These are phyloP conservation scores for Selene dorsalis DNA, from an alignment of 2,797 vertebrate genomes.

Conservation along the genomic window DNA sequence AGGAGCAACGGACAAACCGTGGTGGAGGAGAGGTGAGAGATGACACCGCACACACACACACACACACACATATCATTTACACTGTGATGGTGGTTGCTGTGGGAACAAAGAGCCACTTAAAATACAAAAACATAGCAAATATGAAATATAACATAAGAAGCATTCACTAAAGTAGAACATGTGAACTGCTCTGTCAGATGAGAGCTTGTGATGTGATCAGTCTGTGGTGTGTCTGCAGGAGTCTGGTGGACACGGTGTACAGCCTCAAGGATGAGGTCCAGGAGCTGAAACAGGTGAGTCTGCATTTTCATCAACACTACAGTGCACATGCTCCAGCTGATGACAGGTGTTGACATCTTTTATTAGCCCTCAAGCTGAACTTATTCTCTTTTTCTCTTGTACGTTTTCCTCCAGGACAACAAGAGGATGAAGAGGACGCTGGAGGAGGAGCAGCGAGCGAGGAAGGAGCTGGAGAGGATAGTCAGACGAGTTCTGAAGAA, in stretches of 20 bases:
- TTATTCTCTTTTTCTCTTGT: too few species aligned
- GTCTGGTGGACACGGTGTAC: slow-evolving; percentile 96
- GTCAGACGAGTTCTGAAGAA: slow-evolving; percentile 93
- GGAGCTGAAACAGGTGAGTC: slow-evolving; percentile 92
- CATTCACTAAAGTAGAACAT: too few species aligned
- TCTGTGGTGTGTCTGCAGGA: slow-evolving; percentile 82
- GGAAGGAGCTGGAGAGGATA: slow-evolving; percentile 94
- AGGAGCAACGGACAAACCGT: slow-evolving; percentile 96
- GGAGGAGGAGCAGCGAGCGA: slow-evolving; percentile 95
- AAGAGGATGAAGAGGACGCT: slow-evolving; percentile 95
- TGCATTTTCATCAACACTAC: background rate
- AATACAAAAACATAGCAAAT: background rate
- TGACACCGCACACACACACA: slow-evolving; percentile 61
- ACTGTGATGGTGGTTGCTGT: too few species aligned
- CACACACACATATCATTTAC: too few species aligned
- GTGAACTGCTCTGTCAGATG: slow-evolving; percentile 76
- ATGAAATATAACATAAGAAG: background rate
- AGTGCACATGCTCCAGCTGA: too few species aligned
- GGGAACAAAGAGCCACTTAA: background rate
- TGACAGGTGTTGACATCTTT: too few species aligned
- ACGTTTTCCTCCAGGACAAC: slow-evolving; percentile 86
- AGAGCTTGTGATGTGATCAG: background rate
- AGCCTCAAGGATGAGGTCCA: slow-evolving; percentile 95
- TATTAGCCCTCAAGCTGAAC: too few species aligned
- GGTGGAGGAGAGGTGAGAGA: slow-evolving; percentile 96